These are phyloP conservation scores for Malurus alboscapulatus DNA, from an alignment of 2,113 vertebrate species.

Conservation along the genomic window DNA sequence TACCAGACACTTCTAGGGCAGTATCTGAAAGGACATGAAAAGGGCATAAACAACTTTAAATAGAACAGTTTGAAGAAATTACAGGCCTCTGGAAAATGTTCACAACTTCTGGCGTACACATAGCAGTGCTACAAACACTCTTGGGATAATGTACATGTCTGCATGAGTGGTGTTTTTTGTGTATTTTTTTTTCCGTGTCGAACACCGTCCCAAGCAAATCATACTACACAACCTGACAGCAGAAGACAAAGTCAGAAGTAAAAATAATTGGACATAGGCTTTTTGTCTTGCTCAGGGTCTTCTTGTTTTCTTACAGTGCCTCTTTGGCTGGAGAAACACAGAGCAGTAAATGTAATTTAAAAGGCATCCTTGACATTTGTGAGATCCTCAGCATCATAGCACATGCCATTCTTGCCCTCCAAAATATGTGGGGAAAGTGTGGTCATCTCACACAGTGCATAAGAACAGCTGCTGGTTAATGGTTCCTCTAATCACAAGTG, in stretches of 20 bases:
- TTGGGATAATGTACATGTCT: neutral
- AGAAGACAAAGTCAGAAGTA: neutral
- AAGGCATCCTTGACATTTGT: slow-evolving; percentile 25
- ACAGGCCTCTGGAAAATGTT: neutral
- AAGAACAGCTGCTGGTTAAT: slow-evolving; percentile 41
- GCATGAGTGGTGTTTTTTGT: neutral
- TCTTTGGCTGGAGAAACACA: neutral
- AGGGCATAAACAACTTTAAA: neutral
- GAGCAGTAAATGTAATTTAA: slow-evolving; percentile 28
- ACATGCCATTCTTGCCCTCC: slow-evolving; percentile 41
- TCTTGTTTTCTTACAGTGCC: neutral
- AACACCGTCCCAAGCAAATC: neutral
- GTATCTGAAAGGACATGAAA: neutral
- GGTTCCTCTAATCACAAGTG: slow-evolving; percentile 2
- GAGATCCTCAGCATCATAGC: neutral
- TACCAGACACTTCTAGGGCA: neutral
- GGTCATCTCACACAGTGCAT: neutral
- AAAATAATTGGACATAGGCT: neutral
- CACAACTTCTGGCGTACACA: neutral
- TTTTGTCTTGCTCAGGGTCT: neutral
- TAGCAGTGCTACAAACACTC: neutral
- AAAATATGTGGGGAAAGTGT: slow-evolving; percentile 23
- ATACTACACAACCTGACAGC: neutral
- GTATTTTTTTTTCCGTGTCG: neutral
- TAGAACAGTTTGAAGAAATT: neutral